These are phyloP conservation scores for Sturnira hondurensis DNA, from an alignment of 2,113 vertebrate species.

Conservation along the genomic window DNA sequence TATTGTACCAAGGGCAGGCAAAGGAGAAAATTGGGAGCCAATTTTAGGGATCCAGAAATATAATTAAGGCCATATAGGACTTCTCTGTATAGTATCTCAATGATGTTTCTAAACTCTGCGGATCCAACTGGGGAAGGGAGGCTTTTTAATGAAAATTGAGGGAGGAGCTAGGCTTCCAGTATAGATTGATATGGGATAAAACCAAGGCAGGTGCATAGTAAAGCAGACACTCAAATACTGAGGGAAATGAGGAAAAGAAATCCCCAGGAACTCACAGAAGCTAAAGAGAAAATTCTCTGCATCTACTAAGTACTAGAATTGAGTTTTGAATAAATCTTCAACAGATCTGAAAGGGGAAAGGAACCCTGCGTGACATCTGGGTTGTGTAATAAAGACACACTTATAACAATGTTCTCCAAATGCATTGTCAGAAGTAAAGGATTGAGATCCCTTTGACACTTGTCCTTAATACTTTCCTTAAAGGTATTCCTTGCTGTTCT, in stretches of 20 bases:
- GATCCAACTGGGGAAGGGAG: background rate
- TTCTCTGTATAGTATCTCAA: background rate
- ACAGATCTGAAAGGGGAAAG: background rate
- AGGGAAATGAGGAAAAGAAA: background rate
- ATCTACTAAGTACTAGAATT: background rate
- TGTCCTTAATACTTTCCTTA: background rate
- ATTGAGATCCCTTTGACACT: background rate
- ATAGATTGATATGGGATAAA: background rate
- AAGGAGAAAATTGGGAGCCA: background rate
- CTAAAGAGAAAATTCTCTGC: background rate
- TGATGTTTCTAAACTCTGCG: background rate
- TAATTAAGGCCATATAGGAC: background rate
- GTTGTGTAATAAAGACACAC: background rate
- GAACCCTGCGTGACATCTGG: background rate
- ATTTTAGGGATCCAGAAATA: background rate
- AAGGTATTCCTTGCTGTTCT: background rate
- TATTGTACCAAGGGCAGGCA: background rate
- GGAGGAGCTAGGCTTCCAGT: background rate
- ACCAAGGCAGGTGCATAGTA: background rate
- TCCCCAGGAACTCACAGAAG: background rate
- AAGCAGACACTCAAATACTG: background rate
- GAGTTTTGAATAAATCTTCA: background rate
- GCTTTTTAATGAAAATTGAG: background rate
- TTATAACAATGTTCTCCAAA: background rate
- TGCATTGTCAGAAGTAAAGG: background rate